Evolutionary conservation across 2,113 vertebrate species (phyloP).

Genomic region (Anguilla japonica): DNA sequence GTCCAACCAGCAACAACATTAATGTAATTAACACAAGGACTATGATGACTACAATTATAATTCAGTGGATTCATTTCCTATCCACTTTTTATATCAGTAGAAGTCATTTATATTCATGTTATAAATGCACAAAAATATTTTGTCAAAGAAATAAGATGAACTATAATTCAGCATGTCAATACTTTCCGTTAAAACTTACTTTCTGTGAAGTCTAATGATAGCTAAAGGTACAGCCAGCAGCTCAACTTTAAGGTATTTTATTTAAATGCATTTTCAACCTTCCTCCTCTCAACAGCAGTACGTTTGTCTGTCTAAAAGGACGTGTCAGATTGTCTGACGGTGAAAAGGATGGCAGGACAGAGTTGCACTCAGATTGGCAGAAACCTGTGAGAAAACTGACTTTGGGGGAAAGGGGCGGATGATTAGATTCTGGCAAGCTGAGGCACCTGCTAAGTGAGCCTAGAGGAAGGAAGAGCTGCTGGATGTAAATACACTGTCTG

Average conservation of each 20-base stretch:
- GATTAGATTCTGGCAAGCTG: background rate
- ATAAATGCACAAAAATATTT: background rate
- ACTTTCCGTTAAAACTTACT: background rate
- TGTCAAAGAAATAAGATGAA: background rate
- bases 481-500: too few species aligned
- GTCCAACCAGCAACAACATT: background rate
- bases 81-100: background rate
- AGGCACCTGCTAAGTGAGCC: background rate
- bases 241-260: background rate
- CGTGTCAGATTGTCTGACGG: background rate
- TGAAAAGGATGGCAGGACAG: background rate
- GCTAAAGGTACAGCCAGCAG: background rate
- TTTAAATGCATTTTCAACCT: background rate
- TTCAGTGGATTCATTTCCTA: background rate
- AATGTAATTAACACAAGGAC: background rate
- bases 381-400: background rate
- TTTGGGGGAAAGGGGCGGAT: background rate
- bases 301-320: background rate
- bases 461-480: background rate
- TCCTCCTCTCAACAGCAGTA: background rate
- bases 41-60: too few species aligned
- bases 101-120: background rate
- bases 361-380: background rate
- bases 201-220: background rate
- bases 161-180: slow-evolving; percentile 13